Conservation (phyloP, 2,797 vertebrate species). For the Pangasius mekongensis region DNA sequence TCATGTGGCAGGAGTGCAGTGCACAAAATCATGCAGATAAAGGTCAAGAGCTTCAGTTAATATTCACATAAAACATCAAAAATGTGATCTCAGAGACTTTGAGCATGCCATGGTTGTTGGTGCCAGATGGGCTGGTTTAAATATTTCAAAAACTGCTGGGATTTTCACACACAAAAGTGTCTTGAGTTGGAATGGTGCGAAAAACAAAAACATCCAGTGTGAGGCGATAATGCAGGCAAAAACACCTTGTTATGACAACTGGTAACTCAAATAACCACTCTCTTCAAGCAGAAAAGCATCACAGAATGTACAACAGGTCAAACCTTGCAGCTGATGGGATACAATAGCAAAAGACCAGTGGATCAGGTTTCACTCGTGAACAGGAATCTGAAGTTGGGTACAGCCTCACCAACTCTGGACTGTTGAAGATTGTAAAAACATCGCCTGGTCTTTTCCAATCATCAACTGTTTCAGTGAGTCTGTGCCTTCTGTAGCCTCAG, state of each 20-base stretch:
- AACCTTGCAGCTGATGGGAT: background rate
- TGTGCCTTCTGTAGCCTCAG: background rate
- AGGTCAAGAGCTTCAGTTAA: background rate
- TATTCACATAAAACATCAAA: background rate
- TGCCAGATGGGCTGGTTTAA: background rate
- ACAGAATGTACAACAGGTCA: background rate
- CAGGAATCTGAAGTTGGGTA: background rate
- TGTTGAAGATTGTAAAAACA: background rate
- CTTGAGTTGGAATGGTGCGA: background rate
- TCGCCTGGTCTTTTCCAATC: background rate
- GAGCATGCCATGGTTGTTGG: background rate
- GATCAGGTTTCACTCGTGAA: background rate
- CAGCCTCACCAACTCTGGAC: background rate
- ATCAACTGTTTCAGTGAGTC: background rate
- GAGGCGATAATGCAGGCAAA: background rate
- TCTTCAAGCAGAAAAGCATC: background rate
- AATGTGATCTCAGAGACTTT: conserved; percentile 6
- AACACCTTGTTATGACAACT: background rate
- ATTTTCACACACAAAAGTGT: background rate
- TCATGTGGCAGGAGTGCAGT: background rate
- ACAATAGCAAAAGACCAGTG: background rate
- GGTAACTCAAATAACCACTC: background rate
- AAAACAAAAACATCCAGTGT: background rate
- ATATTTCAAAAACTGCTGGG: background rate
- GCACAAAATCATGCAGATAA: background rate